Percentiles rank a stretch among this genome's conserved stretches.
Conservation (phyloP, 2,113 vertebrate genomes). For the Saimiri boliviensis region DNA sequence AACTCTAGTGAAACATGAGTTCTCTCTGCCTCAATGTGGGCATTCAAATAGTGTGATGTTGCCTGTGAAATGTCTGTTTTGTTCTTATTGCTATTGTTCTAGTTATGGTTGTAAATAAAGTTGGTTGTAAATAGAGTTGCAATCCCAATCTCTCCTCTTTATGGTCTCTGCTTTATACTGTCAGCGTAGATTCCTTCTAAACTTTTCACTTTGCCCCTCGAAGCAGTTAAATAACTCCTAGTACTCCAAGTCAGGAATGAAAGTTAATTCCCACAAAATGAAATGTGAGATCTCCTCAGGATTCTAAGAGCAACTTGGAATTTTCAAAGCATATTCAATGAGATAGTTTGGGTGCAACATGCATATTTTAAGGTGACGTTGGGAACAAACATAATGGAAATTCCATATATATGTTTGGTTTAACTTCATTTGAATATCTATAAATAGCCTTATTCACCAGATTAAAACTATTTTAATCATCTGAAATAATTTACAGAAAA, state of each 20-base stretch:
- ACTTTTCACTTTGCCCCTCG: not conserved
- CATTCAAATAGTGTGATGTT: not conserved
- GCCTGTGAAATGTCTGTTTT: not conserved
- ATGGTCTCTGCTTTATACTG: not conserved
- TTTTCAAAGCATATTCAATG: conserved; percentile 27
- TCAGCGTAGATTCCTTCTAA: not conserved
- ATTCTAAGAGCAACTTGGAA: not conserved
- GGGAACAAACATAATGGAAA: not conserved
- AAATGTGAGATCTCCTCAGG: not conserved
- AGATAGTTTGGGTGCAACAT: not conserved
- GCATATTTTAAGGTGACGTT: not conserved
- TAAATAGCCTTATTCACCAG: not conserved
- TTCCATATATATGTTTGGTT: not conserved
- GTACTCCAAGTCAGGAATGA: not conserved
- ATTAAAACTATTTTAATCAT: conserved; percentile 34
- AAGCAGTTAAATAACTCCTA: not conserved
- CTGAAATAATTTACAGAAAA: not conserved
- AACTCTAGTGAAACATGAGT: not conserved
- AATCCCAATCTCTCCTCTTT: not conserved
- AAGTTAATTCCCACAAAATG: not conserved
- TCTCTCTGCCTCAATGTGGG: rapidly evolving
- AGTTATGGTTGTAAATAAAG: too few relatives aligned
- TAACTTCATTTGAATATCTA: not conserved
- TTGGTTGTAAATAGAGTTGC: not conserved
- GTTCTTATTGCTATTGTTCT: not conserved